These are phyloP conservation scores for Stenchaetothrips biformis DNA, from an alignment of 2,888 invertebrate species.

Conservation along the genomic window DNA sequence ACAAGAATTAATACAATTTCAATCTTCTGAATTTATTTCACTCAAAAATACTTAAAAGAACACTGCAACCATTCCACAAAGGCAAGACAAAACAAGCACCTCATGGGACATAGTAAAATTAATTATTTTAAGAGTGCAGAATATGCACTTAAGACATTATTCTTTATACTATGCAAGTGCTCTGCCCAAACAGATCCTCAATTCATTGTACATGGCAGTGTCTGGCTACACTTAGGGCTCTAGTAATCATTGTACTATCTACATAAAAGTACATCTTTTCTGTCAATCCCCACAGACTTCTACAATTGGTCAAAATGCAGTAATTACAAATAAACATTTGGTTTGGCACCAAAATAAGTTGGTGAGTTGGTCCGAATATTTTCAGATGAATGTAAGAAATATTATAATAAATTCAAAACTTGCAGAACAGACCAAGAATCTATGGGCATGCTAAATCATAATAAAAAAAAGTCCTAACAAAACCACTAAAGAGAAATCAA, in stretches of 20 bases:
- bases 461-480: background rate
- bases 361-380: background rate
- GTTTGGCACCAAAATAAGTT: too few species aligned
- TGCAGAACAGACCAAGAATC: too few species aligned
- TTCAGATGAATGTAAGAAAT: background rate
- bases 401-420: background rate
- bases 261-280: background rate
- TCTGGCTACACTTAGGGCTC: constrained; percentile 6
- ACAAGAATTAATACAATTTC: background rate
- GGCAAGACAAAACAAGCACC: background rate
- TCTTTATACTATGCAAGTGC: constrained; percentile 16
- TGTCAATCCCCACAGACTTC: background rate
- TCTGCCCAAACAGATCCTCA: constrained; percentile 9
- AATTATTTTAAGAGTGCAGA: background rate
- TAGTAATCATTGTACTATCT: background rate
- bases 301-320: background rate
- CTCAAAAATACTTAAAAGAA: background rate
- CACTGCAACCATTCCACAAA: background rate
- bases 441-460: too few species aligned
- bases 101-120: background rate
- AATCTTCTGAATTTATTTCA: background rate
- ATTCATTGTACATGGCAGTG: constrained; percentile 14
- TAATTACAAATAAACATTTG: too few species aligned
- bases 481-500: background rate
- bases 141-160: background rate